These are phyloP conservation scores for Sorex fumeus DNA, from an alignment of 2,113 vertebrate genomes.

Conservation along the genomic window DNA sequence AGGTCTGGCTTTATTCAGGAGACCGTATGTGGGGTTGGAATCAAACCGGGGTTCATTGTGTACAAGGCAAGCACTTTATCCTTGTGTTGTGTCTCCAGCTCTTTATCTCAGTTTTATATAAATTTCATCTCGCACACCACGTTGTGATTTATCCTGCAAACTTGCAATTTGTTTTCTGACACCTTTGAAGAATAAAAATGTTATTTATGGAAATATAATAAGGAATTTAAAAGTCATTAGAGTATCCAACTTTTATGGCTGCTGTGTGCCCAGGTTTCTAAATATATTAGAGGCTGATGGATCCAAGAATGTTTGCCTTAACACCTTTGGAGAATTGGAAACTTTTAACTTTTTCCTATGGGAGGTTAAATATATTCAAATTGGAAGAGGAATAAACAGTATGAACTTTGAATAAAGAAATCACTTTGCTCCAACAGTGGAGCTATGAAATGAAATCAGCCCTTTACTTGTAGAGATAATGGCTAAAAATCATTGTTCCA, in stretches of 20 bases:
- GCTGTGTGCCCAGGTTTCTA: not conserved
- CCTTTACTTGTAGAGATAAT: slow-evolving; percentile 65
- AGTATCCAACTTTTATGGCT: not conserved
- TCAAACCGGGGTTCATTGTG: no score
- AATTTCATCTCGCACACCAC: slow-evolving; percentile 23
- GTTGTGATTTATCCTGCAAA: not conserved
- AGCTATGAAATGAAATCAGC: slow-evolving; percentile 44
- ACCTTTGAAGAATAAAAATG: not conserved
- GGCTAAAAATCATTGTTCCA: slow-evolving; percentile 17
- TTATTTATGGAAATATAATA: slow-evolving; percentile 52
- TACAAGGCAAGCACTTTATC: no score
- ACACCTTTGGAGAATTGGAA: slow-evolving; percentile 40
- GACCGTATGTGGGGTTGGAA: no score
- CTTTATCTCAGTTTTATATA: slow-evolving; percentile 58
- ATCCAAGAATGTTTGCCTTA: slow-evolving; percentile 53
- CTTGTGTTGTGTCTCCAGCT: not conserved
- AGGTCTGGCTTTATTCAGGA: no score
- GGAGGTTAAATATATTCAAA: slow-evolving; percentile 47
- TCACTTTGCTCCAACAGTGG: slow-evolving; percentile 1
- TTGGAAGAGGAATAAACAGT: slow-evolving; percentile 42
- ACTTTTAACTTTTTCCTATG: slow-evolving; percentile 24
- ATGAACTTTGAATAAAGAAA: slow-evolving; percentile 59
- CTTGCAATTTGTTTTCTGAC: slow-evolving; percentile 50
- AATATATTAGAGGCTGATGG: not conserved
- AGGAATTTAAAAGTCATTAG: slow-evolving; percentile 14